Evolutionary conservation across 2,113 vertebrate species (phyloP).

Genomic region (Pituophis catenifer): DNA sequence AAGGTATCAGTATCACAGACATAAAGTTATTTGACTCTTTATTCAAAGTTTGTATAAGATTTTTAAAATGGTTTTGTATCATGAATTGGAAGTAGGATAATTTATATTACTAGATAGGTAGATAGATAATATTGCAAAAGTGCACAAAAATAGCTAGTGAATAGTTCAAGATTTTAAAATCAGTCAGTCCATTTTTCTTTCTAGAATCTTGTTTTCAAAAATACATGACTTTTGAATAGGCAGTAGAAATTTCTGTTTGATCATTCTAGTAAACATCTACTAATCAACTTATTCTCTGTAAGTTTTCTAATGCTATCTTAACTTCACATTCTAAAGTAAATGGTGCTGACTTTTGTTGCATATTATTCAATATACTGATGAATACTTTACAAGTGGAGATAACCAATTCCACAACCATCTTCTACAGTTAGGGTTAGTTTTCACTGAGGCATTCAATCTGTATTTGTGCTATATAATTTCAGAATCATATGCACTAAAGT

Average conservation of each 20-base stretch:
- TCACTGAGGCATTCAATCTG: neutral
- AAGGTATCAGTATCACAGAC: neutral
- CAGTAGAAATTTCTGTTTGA: neutral
- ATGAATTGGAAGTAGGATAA: neutral
- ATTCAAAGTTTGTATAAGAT: neutral
- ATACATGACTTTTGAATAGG: neutral
- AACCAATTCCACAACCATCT: neutral
- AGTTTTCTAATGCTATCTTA: neutral
- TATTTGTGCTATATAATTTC: neutral
- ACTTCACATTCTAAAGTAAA: neutral
- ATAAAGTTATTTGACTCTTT: neutral
- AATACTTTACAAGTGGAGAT: neutral
- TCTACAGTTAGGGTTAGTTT: neutral
- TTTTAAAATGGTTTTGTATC: neutral
- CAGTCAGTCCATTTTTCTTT: neutral
- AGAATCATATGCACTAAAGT: neutral
- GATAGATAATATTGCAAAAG: neutral
- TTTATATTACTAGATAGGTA: neutral
- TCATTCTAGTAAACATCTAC: neutral
- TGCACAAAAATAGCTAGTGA: neutral
- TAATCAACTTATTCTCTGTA: neutral
- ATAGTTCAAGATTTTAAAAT: neutral
- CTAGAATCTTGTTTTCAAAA: neutral
- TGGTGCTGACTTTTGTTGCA: neutral
- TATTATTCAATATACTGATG: neutral